Percentiles rank a stretch among this genome's conserved stretches.
Conservation (phyloP, 2,113 vertebrate species). For the Nannospalax galili region DNA sequence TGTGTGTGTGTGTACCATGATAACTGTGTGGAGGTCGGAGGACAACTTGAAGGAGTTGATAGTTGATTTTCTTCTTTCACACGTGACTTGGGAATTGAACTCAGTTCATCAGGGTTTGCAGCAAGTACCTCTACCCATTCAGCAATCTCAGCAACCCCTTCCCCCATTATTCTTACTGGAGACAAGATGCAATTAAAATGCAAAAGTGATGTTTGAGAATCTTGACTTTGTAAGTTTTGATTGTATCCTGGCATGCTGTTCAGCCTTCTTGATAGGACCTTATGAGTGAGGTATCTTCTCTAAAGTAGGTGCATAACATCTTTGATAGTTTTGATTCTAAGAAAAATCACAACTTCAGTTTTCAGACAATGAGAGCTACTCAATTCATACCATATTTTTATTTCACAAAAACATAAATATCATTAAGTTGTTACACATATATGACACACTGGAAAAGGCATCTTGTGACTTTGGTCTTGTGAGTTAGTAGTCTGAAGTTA, state of each 20-base stretch:
- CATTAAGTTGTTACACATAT: not conserved
- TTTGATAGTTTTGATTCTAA: not conserved
- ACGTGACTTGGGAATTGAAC: not conserved
- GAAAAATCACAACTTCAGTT: not conserved
- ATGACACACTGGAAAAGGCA: not conserved
- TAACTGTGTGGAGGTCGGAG: not conserved
- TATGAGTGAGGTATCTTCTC: not conserved
- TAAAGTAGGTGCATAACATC: not conserved
- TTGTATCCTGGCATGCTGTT: not conserved
- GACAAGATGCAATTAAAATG: not conserved
- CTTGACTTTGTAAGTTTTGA: not conserved
- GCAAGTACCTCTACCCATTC: not conserved
- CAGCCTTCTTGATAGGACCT: not conserved
- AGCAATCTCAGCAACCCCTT: not conserved
- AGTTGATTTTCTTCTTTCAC: too few relatives aligned
- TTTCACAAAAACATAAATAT: not conserved
- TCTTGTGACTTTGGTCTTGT: not conserved
- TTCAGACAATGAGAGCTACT: not conserved
- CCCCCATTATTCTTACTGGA: not conserved
- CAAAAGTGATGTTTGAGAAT: not conserved
- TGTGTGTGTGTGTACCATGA: too few relatives aligned
- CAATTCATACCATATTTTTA: slow-evolving; percentile 2
- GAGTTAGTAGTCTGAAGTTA: not conserved
- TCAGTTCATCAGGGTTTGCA: not conserved
- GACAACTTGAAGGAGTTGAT: not conserved